Conservation (phyloP, 2,888 invertebrate genomes). For the Parasteatoda lunata region DNA sequence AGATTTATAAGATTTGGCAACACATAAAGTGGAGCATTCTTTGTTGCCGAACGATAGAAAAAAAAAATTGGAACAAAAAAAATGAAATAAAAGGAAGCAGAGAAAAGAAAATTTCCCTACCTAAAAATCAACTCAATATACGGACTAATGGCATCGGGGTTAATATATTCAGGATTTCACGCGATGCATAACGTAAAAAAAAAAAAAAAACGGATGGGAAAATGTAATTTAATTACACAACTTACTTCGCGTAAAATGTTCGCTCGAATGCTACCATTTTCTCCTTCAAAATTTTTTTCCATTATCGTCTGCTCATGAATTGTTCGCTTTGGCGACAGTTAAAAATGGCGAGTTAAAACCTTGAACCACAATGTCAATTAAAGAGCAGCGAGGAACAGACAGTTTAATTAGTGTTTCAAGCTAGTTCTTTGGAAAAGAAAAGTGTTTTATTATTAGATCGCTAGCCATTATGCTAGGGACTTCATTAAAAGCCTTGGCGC, state of each 20-base stretch:
- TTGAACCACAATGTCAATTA: slow-evolving; percentile 57
- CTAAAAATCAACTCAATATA: slow-evolving; percentile 51
- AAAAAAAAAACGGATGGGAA: slow-evolving; percentile 34
- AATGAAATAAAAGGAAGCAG: slow-evolving; percentile 24
- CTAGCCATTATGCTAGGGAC: slow-evolving; percentile 45
- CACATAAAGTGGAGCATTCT: slow-evolving; percentile 46
- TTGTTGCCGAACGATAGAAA: slow-evolving; percentile 20
- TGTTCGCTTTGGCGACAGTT: slow-evolving; percentile 55
- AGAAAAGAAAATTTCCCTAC: neutral
- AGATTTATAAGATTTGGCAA: slow-evolving; percentile 55
- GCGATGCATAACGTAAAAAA: slow-evolving; percentile 6
- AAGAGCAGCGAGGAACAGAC: slow-evolving; percentile 50
- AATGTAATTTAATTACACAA: slow-evolving; percentile 59
- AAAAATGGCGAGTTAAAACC: slow-evolving; percentile 65
- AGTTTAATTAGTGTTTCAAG: slow-evolving; percentile 55
- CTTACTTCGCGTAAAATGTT: slow-evolving; percentile 52
- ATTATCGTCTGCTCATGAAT: slow-evolving; percentile 54
- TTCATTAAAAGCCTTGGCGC: slow-evolving; percentile 40
- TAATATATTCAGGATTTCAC: slow-evolving; percentile 52
- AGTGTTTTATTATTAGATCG: slow-evolving; percentile 61
- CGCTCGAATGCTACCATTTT: slow-evolving; percentile 48
- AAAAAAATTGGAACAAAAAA: slow-evolving; percentile 1
- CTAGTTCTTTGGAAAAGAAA: slow-evolving; percentile 29
- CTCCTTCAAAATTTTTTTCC: neutral
- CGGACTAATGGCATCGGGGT: slow-evolving; percentile 32